Conservation (phyloP, 2,888 invertebrate genomes). For the Dichetophora obliterata region DNA sequence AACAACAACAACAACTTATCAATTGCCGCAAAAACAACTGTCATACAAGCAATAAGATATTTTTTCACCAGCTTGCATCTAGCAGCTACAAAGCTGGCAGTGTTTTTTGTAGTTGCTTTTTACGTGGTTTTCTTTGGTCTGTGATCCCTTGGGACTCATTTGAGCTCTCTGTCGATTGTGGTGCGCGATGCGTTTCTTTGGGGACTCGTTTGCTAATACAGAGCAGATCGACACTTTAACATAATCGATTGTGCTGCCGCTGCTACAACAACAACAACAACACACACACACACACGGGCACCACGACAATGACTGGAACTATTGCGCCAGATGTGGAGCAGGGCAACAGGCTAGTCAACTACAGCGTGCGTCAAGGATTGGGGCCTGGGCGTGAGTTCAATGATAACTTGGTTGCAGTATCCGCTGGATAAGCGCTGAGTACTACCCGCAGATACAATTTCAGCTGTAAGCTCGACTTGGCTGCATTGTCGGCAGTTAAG, state of each 20-base stretch:
- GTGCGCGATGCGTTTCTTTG: conserved; percentile 14
- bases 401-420: not conserved
- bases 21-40: conserved; percentile 47
- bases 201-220: conserved; percentile 27
- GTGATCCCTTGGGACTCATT: conserved; percentile 43
- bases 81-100: conserved; percentile 14
- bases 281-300: not conserved
- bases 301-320: not conserved
- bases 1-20: conserved; percentile 39
- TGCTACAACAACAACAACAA: not conserved
- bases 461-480: not conserved
- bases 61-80: conserved; percentile 31
- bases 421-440: not conserved
- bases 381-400: conserved; percentile 16
- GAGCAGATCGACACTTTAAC: conserved; percentile 53
- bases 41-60: conserved; percentile 43
- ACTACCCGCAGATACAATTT: not conserved
- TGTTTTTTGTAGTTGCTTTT: conserved; percentile 18
- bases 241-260: conserved; percentile 45
- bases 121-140: conserved; percentile 18
- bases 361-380: conserved; percentile 16
- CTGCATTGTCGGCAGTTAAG: conserved; percentile 10
- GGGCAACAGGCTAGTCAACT: not conserved
- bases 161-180: not conserved
- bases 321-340: conserved; percentile 10